Conservation (phyloP, 2,797 vertebrate species). For the Mareca strepera region DNA sequence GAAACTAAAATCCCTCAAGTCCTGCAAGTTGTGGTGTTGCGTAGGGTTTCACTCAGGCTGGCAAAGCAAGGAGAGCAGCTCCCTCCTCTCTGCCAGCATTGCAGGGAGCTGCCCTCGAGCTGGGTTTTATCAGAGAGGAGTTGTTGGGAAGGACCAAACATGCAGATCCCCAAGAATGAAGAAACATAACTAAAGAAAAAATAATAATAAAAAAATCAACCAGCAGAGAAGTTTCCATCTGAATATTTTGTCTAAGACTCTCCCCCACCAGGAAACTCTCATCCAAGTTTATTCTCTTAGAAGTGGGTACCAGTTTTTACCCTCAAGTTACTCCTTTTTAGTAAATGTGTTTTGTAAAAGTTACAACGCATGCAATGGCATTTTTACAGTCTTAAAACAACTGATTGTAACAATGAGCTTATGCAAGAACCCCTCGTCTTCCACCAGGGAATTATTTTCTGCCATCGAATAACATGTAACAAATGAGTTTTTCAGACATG, state of each 20-base stretch:
- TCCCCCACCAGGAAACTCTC: slow-evolving; percentile 52
- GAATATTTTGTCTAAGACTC: slow-evolving; percentile 35
- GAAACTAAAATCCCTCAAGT: background rate
- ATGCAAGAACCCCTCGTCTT: slow-evolving; percentile 39
- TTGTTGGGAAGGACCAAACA: background rate
- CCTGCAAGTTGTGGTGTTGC: background rate
- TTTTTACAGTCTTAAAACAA: slow-evolving; percentile 63
- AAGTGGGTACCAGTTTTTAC: slow-evolving; percentile 57
- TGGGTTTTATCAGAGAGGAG: slow-evolving; percentile 15
- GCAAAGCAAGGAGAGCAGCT: background rate
- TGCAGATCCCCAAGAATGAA: background rate
- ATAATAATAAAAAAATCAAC: background rate
- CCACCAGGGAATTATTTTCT: slow-evolving; percentile 66
- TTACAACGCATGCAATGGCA: slow-evolving; percentile 59
- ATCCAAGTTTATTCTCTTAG: slow-evolving; percentile 63
- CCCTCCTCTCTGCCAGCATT: background rate
- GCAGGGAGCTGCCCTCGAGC: background rate
- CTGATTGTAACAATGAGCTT: slow-evolving; percentile 63
- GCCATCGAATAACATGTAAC: slow-evolving; percentile 49
- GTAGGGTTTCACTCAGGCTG: too few species aligned
- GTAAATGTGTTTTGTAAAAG: slow-evolving; percentile 64
- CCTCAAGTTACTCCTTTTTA: slow-evolving; percentile 66
- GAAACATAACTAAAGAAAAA: background rate
- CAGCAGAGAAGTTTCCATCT: slow-evolving; percentile 47
- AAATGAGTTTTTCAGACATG: slow-evolving; percentile 47